phyloP scores from a whole-genome alignment of 2,797 vertebrate genomes.

The Petrocephalus sullivani region DNA sequence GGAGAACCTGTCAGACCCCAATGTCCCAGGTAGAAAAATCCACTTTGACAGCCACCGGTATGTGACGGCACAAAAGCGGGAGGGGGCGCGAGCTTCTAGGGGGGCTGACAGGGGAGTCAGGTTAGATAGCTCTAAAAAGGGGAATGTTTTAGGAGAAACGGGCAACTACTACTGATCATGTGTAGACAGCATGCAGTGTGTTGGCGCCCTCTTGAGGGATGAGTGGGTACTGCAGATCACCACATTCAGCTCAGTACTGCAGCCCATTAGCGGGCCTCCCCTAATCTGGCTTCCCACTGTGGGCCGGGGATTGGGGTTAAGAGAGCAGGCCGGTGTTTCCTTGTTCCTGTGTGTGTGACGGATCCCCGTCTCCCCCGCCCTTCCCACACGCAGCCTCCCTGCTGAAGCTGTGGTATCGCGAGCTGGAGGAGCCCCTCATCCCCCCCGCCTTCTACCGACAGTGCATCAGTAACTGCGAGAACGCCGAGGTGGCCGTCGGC shows the following conservation, averaged over 20 bases:
- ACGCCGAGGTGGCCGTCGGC: constrained; percentile 73
- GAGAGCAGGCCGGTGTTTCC: background rate
- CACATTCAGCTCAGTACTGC: background rate
- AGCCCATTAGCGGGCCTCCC: background rate
- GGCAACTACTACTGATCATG: background rate
- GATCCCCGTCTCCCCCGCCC: background rate
- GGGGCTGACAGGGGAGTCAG: background rate
- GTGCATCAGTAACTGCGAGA: constrained; percentile 81
- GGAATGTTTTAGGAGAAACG: background rate
- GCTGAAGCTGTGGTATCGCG: constrained; percentile 59
- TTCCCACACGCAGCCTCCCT: constrained; percentile 60
- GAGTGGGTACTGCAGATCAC: background rate
- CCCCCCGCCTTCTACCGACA: constrained; percentile 82
- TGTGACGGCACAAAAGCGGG: background rate
- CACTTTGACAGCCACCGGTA: background rate
- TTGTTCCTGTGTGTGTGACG: background rate
- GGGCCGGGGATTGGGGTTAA: background rate
- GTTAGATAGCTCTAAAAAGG: background rate
- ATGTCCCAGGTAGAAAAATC: constrained; percentile 71
- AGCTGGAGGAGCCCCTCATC: constrained; percentile 85
- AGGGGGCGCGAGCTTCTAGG: background rate
- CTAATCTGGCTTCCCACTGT: background rate
- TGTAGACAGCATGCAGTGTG: background rate
- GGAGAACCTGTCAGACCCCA: constrained; percentile 77
- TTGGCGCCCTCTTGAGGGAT: background rate